These are phyloP conservation scores for Cyprinus carpio DNA, from an alignment of 2,113 vertebrate genomes.

Conservation along the genomic window DNA sequence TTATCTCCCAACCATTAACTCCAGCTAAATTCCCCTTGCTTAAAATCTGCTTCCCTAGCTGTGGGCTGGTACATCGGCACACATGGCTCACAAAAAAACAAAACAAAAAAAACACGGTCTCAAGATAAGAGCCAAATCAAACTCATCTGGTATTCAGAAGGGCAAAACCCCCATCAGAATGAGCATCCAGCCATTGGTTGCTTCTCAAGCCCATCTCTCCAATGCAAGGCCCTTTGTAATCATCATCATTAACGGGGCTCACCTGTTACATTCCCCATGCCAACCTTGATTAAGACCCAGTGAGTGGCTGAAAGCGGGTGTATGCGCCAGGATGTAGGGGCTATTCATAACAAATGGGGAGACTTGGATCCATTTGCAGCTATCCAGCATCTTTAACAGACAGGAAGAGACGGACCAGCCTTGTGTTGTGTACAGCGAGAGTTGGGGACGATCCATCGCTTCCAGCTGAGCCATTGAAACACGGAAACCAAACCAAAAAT, in stretches of 20 bases:
- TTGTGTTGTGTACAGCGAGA: conserved; percentile 33
- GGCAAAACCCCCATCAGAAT: conserved; percentile 37
- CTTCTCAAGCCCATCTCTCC: conserved; percentile 36
- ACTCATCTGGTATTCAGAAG: conserved; percentile 28
- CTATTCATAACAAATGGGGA: conserved; percentile 45
- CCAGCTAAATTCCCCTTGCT: conserved; percentile 1
- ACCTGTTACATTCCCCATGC: conserved; percentile 60
- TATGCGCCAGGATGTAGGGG: conserved; percentile 45
- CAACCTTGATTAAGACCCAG: conserved; percentile 58
- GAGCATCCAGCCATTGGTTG: conserved; percentile 44
- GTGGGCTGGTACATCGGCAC: background rate
- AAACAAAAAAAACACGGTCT: background rate
- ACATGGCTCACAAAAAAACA: background rate
- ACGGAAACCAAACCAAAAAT: conserved; percentile 25
- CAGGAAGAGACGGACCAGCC: conserved; percentile 29
- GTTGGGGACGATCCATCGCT: conserved; percentile 5
- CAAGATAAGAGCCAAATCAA: conserved; percentile 17
- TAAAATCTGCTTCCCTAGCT: conserved; percentile 13
- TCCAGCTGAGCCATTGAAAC: conserved; percentile 27
- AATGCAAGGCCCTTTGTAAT: conserved; percentile 49
- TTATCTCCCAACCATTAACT: background rate
- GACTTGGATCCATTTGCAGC: conserved; percentile 15
- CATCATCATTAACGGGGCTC: conserved; percentile 59
- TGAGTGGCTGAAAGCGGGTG: conserved; percentile 30
- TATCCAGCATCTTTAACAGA: conserved; percentile 27